phyloP scores from a whole-genome alignment of 2,888 invertebrate species.

The Apantesis nais region DNA sequence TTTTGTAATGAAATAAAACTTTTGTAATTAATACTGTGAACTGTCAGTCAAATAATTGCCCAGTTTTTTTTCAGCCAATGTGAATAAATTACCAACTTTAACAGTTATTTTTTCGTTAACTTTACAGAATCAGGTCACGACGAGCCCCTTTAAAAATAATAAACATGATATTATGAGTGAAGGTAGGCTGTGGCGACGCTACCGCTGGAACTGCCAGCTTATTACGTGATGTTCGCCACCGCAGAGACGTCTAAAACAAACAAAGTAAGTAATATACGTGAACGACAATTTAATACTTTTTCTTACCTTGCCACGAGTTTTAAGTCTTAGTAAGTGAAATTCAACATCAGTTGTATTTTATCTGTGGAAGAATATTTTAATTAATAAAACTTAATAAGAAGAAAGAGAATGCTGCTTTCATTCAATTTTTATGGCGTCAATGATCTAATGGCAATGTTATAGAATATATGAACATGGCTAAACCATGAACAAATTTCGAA shows the following conservation, averaged over 20 bases:
- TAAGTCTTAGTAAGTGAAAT: slow-evolving; percentile 20
- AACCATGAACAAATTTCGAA: too few species aligned
- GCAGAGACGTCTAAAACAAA: slow-evolving; percentile 22
- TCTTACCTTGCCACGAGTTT: slow-evolving; percentile 26
- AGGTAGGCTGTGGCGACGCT: slow-evolving; percentile 2
- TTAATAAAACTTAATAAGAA: slow-evolving; percentile 22
- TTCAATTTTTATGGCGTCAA: background rate
- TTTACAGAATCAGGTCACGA: slow-evolving; percentile 27
- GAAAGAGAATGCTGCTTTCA: background rate
- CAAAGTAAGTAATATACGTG: slow-evolving; percentile 42
- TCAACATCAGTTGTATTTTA: slow-evolving; percentile 29
- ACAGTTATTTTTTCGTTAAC: slow-evolving; percentile 20
- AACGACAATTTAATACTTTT: slow-evolving; percentile 41
- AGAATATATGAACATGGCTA: too few species aligned
- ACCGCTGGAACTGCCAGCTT: slow-evolving; percentile 22
- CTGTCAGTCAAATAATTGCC: slow-evolving; percentile 36
- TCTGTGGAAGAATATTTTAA: slow-evolving; percentile 40
- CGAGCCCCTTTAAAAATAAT: slow-evolving; percentile 16
- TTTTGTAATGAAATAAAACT: slow-evolving; percentile 48
- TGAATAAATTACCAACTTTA: slow-evolving; percentile 20
- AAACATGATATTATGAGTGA: slow-evolving; percentile 16
- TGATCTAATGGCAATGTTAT: too few species aligned
- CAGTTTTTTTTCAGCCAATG: slow-evolving; percentile 25
- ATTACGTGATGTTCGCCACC: slow-evolving; percentile 24
- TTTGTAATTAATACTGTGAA: slow-evolving; percentile 45